Base-by-base conservation (phyloP, 2,797 vertebrate genomes). In the Parauchenoglanis ngamensis region DNA sequence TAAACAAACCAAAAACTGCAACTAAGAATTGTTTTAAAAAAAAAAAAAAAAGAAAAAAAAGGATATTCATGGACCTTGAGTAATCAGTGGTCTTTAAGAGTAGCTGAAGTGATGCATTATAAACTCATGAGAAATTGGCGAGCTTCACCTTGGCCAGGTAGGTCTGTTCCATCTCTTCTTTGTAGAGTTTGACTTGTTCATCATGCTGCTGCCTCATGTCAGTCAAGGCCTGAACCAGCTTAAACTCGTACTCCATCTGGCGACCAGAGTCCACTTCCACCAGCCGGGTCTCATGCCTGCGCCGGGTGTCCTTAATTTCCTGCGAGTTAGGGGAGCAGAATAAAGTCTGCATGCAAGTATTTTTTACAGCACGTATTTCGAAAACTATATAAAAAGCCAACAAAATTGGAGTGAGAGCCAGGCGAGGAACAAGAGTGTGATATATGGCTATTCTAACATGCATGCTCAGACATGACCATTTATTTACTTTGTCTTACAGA, bases 151-250 rank as follows among this genome's bases (percentile, higher is more conserved):
- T 98, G 90, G 95, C 86, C 0, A 90, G 19, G 75, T 97, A 99
- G 2, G 96, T 96, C 87, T 95, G 93, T 86, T 97, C 96, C n/a
- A 99, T 94, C 91, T 97, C 96, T 0, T 96, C 94, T 91, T 97
- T 98, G 93, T 98, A 99, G 15, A 96, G 83, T 68, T 91, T 93
- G 90, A 98, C 94, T 93, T 97, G 97, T 19, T 94, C 94, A 3
- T 97, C 96, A 0, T 98, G 97, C 80, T 98, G 96, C 40, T 95
- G 85, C 23, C 98, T 94, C 92, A 99, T 96, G 57, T 98, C 97
- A 0, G 87, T 0, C 21, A 99, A 93, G 0, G 96, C 97, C 90
- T 97, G 94, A 0, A 95, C 92, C 92, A 99, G 93, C 87, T 96
- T 99, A 72, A 94, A 94, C 35, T 99, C 97, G 0, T 97, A 98